Evolutionary conservation across 2,888 invertebrate genomes (phyloP).

Genomic region (Apamea epomidion): DNA sequence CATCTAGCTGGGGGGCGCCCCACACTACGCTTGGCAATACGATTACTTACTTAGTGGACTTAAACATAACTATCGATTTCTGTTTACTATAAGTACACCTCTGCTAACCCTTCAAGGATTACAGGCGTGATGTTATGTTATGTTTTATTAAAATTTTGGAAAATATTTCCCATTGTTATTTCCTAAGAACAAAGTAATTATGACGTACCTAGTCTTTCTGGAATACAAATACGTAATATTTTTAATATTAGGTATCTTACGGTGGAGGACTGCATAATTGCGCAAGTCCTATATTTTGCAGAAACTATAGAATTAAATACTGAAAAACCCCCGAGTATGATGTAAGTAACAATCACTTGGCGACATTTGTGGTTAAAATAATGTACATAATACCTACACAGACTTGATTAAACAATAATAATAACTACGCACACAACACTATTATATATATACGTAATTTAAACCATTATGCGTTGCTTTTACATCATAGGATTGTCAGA

Average conservation of each 20-base stretch:
- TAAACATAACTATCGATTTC: no score
- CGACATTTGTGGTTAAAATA: constrained; percentile 25
- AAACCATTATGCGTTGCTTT: background rate
- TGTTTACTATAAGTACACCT: no score
- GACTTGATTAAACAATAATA: background rate
- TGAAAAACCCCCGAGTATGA: constrained; percentile 16
- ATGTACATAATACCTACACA: background rate
- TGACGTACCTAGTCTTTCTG: background rate
- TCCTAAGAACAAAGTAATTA: background rate
- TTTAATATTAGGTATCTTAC: background rate
- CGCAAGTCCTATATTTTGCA: background rate
- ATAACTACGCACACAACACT: constrained; percentile 4
- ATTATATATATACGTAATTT: background rate
- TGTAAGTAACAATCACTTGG: constrained; percentile 10
- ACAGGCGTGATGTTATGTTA: no score
- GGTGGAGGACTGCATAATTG: background rate
- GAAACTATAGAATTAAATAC: constrained; percentile 8
- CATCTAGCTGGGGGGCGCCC: no score
- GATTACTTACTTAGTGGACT: no score
- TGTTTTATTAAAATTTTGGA: background rate
- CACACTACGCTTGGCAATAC: no score
- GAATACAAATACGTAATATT: background rate
- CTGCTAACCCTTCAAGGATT: no score
- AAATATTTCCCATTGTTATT: background rate
- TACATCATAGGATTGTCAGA: background rate